Base-by-base conservation (phyloP, 2,797 vertebrate genomes). In the Phrynocephalus forsythii region DNA sequence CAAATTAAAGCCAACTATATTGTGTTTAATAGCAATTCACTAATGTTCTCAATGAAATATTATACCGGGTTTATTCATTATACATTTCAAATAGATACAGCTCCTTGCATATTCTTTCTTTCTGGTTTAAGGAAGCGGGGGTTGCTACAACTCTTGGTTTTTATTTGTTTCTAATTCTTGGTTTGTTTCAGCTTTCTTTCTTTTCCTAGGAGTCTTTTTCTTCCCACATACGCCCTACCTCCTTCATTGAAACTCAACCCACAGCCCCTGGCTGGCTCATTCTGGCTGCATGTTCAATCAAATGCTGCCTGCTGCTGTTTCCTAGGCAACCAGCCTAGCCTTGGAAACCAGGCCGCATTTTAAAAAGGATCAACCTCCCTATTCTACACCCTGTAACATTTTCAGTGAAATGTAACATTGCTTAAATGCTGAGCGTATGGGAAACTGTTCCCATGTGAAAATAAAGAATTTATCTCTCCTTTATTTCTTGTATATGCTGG, bases 311-410 rank as follows among this genome's bases (percentile, higher is more conserved):
- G 88, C 92, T 71, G n/a, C 85, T n/a, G 84, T 97, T 95, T 89
- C 97, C 96, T 88, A 67, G 95, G 95, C 94, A 96, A 97, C 96
- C 48, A 2, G 7, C 79, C 80, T 82, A 81, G 90, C 91, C 93
- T 82, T 87, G 94, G 93, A 93, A 94, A 93, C 20, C 84, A 90
- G 60, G 94, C 93, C 76, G 85, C 86, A 92, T 20, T 72, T 77
- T 90, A 90, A 89, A 91, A 93, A 89, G 50, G 84, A 85, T 87
- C 84, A 83, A 80, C 82, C 13, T 26, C 30, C 87, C 48, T 9
- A 9, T 77, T 7, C 85, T 56, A 60, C 28, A 71, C 81, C 9
- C 80, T 48, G 73, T 66, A 87, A 86, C 60, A 3, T 85, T 91
- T 56, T 56, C 52, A 56, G 52, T 56, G 9, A 56, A 8, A 56